Evolutionary conservation across 2,888 invertebrate species (phyloP).

Genomic region (Sarcophaga rosellei): DNA sequence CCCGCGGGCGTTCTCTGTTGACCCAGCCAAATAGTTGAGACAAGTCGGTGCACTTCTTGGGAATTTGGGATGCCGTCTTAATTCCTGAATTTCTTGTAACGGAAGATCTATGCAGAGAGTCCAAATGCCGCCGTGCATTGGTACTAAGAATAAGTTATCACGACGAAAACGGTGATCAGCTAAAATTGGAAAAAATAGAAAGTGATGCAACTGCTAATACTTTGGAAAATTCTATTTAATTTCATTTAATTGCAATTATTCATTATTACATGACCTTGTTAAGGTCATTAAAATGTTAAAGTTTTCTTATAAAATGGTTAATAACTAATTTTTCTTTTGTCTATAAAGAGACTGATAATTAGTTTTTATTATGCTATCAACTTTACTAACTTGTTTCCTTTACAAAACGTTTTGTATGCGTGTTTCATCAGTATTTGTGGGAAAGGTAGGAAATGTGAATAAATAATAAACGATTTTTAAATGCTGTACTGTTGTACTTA

Average conservation of each 20-base stretch:
- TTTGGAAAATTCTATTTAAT: background rate
- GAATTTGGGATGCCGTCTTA: slow-evolving; percentile 78
- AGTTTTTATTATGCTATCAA: no score
- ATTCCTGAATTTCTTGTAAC: slow-evolving; percentile 87
- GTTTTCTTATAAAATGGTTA: background rate
- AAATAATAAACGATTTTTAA: background rate
- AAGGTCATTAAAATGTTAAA: background rate
- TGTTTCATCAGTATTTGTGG: slow-evolving; percentile 16
- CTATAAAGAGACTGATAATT: no score
- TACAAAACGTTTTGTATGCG: slow-evolving; percentile 1
- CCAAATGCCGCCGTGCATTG: slow-evolving; percentile 96
- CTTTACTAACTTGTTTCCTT: slow-evolving; percentile 19
- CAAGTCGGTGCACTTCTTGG: slow-evolving; percentile 85
- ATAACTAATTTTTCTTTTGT: slow-evolving; percentile 21
- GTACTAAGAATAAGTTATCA: slow-evolving; percentile 87
- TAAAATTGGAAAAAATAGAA: slow-evolving; percentile 54
- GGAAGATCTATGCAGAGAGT: slow-evolving; percentile 91
- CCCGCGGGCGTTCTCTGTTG: slow-evolving; percentile 84
- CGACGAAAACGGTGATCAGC: slow-evolving; percentile 82
- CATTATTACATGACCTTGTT: slow-evolving; percentile 15
- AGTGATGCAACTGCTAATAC: background rate
- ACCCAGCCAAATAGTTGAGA: slow-evolving; percentile 90
- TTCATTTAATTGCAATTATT: background rate
- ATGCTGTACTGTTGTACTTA: background rate
- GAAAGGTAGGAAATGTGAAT: slow-evolving; percentile 26